phyloP scores from a whole-genome alignment of 2,888 invertebrate species.

The Cistogaster globosa region DNA sequence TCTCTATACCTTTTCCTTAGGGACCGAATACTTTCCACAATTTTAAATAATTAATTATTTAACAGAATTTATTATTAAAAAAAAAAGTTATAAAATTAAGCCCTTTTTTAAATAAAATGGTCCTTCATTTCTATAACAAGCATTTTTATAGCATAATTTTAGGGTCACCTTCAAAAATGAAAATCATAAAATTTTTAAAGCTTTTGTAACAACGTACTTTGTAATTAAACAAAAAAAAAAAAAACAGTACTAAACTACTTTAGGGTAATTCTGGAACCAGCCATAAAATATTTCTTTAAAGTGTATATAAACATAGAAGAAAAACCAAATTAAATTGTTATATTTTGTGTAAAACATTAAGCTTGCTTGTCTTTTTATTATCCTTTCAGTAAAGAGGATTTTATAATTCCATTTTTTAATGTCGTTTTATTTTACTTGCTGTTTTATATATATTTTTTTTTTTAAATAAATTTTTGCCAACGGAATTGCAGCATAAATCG shows the following conservation, averaged over 20 bases:
- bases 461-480: no score
- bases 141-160: background rate
- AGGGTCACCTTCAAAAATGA: background rate
- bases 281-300: background rate
- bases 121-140: no score
- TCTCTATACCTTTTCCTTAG: no score
- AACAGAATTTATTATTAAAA: no score
- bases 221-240: background rate
- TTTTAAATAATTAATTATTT: no score
- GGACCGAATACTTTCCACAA: no score
- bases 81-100: no score
- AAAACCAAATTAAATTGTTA: background rate
- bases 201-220: slow-evolving; percentile 10
- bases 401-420: background rate
- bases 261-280: no score
- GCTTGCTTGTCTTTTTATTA: slow-evolving; percentile 2
- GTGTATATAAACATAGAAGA: background rate
- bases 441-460: slow-evolving; percentile 3
- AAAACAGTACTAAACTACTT: no score
- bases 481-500: slow-evolving; percentile 59
- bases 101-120: no score
- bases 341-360: no score
- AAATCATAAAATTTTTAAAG: slow-evolving; percentile 6
- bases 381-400: background rate
- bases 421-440: background rate